Evolutionary conservation across 2,797 vertebrate species (phyloP).

Genomic region (Percopsis omiscomaycus): DNA sequence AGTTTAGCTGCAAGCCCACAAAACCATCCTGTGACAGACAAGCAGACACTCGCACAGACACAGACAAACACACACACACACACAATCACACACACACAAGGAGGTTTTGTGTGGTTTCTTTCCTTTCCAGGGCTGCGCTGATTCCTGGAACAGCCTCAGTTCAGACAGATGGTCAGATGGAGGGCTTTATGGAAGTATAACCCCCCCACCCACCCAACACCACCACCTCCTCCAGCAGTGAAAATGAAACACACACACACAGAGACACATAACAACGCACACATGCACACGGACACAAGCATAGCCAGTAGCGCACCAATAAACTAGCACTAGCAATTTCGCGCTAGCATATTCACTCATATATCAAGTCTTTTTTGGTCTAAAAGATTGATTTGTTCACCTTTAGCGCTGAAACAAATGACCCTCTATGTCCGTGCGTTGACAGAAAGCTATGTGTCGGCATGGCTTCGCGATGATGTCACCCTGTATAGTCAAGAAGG

Average conservation of each 20-base stretch:
- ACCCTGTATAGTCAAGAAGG: not conserved
- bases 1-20: too few species aligned
- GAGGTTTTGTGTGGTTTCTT: constrained; percentile 18
- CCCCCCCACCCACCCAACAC: constrained; percentile 14
- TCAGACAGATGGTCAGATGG: constrained; percentile 70
- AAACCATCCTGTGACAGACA: not conserved
- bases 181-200: constrained; percentile 44
- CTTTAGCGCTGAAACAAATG: too few species aligned
- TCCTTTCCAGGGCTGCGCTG: constrained; percentile 35
- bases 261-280: not conserved
- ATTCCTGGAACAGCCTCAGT: constrained; percentile 57
- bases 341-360: too few species aligned
- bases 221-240: too few species aligned
- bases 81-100: constrained; percentile 3
- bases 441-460: too few species aligned
- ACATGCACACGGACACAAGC: constrained; percentile 3
- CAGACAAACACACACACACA: constrained; percentile 10
- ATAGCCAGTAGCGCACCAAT: not conserved
- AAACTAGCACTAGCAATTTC: too few species aligned
- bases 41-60: not conserved
- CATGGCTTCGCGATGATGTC: not conserved
- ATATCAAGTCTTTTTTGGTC: too few species aligned
- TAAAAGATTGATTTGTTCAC: too few species aligned
- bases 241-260: constrained; percentile 17
- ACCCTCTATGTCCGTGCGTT: too few species aligned